Evolutionary conservation across 1,140 invertebrate species (phyloP).

Genomic region (Phocides pigmalion): DNA sequence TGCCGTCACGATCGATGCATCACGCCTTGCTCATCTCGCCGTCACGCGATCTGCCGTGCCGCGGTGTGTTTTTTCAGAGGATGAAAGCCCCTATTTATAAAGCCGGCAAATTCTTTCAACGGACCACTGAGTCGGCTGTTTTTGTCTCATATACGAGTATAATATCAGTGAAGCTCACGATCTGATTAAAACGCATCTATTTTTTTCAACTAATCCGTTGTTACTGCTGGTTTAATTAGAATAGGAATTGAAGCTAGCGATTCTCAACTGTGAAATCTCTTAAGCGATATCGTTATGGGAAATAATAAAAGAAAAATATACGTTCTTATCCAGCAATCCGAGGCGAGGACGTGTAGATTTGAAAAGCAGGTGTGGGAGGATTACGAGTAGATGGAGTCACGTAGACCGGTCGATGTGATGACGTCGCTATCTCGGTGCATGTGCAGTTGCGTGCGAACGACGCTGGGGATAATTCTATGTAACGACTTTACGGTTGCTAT

Average conservation of each 20-base stretch:
- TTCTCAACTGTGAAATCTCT: slow-evolving; percentile 17
- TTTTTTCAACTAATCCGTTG: slow-evolving; percentile 28
- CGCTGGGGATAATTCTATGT: slow-evolving; percentile 32
- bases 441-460: slow-evolving; percentile 60
- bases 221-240: neutral
- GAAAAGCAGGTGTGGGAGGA: slow-evolving; percentile 76
- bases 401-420: slow-evolving; percentile 74
- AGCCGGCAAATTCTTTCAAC: slow-evolving; percentile 72
- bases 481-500: slow-evolving; percentile 14
- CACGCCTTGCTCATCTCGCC: slow-evolving; percentile 41
- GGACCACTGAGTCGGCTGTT: slow-evolving; percentile 65
- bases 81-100: slow-evolving; percentile 76
- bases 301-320: slow-evolving; percentile 32
- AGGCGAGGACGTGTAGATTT: slow-evolving; percentile 53
- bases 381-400: slow-evolving; percentile 76
- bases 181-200: slow-evolving; percentile 22
- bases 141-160: slow-evolving; percentile 50
- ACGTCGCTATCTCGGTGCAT: slow-evolving; percentile 67
- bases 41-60: slow-evolving; percentile 74
- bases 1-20: slow-evolving; percentile 60
- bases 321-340: slow-evolving; percentile 21
- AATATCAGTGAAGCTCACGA: slow-evolving; percentile 49
- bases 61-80: slow-evolving; percentile 64
- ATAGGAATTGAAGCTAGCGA: neutral
- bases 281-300: slow-evolving; percentile 23